Base-by-base conservation (phyloP, 2,797 vertebrate genomes). In the Lepidocolaptes lacrymiger region DNA sequence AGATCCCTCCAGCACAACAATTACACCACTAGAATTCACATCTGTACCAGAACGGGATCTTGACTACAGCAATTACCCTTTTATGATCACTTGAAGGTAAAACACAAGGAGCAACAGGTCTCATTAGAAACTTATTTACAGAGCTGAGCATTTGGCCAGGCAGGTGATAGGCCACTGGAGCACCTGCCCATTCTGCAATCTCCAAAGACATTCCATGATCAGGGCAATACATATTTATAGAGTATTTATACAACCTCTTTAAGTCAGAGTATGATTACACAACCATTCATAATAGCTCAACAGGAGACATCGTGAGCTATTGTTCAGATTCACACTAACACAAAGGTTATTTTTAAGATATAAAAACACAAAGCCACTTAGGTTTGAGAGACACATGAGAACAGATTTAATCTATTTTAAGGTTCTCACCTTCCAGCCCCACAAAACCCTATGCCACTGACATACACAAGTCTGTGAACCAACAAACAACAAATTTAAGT, bases 311-410 rank as follows among this genome's bases (percentile, higher is more conserved):
- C 82, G 52, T 32, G 59, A 64, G 44, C 95, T 80, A 95, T 95
- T 97, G 86, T 95, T 92, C 72, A 51, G 74, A 94, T 91, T 73
- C 89, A 85, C 66, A 76, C 69, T 83, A 95, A 91, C 63, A 94
- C 81, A 94, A 82, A 94, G 81, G 92, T 94, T 94, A 94, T 91
- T 95, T 96, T 94, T 91, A 92, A 94, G 91, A 82, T 73, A 80
- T 39, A 88, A 95, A 94, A 96, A 88, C 56, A 96, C 73, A 96
- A 96, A 93, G 82, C 61, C 95, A 96, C 69, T 93, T 80, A 92
- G 55, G 63, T 96, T 91, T 91, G 89, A 91, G 77, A 95, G 87
- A 86, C 55, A 69, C 88, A 36, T 26, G 59, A 78, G 85, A 91
- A 84, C 9, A 92, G 79, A 79, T 84, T 91, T 79, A 52, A 77